phyloP scores from a whole-genome alignment of 2,888 invertebrate species.

The Tipula lateralis region DNA sequence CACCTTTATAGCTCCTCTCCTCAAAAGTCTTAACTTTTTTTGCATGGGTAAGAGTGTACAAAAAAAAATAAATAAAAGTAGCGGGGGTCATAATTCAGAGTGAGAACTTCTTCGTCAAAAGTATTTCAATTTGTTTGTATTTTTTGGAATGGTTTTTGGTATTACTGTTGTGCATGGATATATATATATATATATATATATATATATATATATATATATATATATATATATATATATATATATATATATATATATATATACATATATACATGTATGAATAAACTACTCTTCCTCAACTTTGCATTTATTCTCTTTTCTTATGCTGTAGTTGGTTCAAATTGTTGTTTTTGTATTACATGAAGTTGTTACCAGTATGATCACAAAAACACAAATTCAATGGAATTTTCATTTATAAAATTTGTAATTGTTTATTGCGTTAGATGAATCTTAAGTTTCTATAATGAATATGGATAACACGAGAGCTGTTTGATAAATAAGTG shows the following conservation, averaged over 20 bases:
- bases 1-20: conserved; percentile 46
- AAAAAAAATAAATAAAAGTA: neutral
- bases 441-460: neutral
- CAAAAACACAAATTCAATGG: neutral
- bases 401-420: neutral
- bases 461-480: neutral
- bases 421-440: conserved; percentile 15
- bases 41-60: neutral
- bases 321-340: neutral
- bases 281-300: conserved; percentile 5
- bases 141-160: neutral
- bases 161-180: neutral
- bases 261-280: neutral
- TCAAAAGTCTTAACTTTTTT: neutral
- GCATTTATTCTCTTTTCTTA: neutral
- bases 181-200: neutral
- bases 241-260: neutral
- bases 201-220: neutral
- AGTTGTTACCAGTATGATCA: neutral
- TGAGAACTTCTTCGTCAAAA: neutral
- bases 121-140: neutral
- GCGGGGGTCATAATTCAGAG: conserved; percentile 24
- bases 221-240: neutral
- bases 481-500: no score
- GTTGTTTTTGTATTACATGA: neutral